Evolutionary conservation across 2,888 invertebrate genomes (phyloP).

Genomic region (Andrena minutula): DNA sequence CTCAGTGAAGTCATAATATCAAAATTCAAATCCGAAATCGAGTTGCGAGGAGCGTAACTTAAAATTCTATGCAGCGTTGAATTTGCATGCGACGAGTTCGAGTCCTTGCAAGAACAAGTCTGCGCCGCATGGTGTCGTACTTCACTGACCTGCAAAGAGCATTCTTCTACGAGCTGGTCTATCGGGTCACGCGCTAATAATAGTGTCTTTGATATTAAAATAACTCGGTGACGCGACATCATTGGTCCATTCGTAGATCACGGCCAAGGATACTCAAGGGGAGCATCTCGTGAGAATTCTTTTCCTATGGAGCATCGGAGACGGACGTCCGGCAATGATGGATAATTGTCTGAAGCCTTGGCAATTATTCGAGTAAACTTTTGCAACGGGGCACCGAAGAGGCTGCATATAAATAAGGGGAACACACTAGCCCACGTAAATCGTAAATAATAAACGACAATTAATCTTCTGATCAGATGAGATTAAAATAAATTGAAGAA

Average conservation of each 20-base stretch:
- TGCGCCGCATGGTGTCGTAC: conserved; percentile 5
- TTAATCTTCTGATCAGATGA: too few relatives aligned
- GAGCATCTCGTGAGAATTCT: conserved; percentile 27
- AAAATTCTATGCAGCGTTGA: not conserved
- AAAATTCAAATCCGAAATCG: not conserved
- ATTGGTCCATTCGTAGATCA: conserved; percentile 60
- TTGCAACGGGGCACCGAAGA: not conserved
- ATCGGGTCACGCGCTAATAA: conserved; percentile 64
- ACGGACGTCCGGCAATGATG: too few relatives aligned
- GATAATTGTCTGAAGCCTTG: too few relatives aligned
- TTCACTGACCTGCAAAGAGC: conserved; percentile 47
- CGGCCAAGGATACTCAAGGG: conserved; percentile 61
- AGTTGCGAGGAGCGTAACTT: not conserved
- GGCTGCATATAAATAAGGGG: not conserved
- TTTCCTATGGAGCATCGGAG: not conserved
- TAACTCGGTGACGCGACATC: conserved; percentile 59
- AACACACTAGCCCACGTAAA: not conserved
- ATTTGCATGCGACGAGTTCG: not conserved
- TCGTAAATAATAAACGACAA: too few relatives aligned
- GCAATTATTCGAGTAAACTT: not conserved
- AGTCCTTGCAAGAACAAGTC: conserved; percentile 11
- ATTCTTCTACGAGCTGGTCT: conserved; percentile 56
- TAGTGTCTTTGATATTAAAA: conserved; percentile 72
- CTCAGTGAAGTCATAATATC: too few relatives aligned
- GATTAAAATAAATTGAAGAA: too few relatives aligned